Base-by-base conservation (phyloP, 2,113 vertebrate species). In the Apus apus region DNA sequence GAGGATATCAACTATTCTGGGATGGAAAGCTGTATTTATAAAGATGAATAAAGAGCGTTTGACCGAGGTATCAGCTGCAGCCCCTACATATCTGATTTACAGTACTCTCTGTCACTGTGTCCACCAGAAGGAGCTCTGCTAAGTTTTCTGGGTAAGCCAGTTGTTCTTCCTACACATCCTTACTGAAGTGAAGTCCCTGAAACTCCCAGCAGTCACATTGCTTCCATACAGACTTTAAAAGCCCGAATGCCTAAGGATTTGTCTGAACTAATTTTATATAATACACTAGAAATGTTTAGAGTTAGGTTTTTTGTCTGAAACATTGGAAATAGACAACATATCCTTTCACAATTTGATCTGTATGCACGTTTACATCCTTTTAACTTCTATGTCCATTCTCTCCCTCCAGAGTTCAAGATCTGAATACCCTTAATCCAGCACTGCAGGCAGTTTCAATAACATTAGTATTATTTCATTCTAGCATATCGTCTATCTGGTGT, bases 401-500 rank as follows among this genome's bases (percentile, higher is more conserved):
- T 46, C 29, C 3, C 32, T 60, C 16, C 32, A 5, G 9, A 81
- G 60, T 92, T 25, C 34, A 88, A 79, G 91, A 94, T 57, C 85
- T 93, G 36, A 93, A 80, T 3, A 3, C 36, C 22, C 27, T 50
- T 70, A 85, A 56, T 23, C 27, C 34, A 87, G 72, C 67, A 67
- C 26, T 90, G 91, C 73, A 96, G 86, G 50, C 91, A 95, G 66
- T 94, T 46, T 94, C 71, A 48, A 45, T 87, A 71, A 71, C 92
- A 92, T 90, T 90, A 95, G 51, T 65, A 95, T 87, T 8, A 93
- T 90, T 96, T 94, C 57, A 94, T 85, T 54, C 56, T 81, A 87
- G 34, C 8, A 4, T 64, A 96, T 93, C 81, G 87, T 86, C 93
- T 72, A 82, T 85, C 81, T 91, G 83, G 61, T 85, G 60, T 80